Evolutionary conservation across 2,113 vertebrate species (phyloP).

Genomic region (Ameiurus melas): DNA sequence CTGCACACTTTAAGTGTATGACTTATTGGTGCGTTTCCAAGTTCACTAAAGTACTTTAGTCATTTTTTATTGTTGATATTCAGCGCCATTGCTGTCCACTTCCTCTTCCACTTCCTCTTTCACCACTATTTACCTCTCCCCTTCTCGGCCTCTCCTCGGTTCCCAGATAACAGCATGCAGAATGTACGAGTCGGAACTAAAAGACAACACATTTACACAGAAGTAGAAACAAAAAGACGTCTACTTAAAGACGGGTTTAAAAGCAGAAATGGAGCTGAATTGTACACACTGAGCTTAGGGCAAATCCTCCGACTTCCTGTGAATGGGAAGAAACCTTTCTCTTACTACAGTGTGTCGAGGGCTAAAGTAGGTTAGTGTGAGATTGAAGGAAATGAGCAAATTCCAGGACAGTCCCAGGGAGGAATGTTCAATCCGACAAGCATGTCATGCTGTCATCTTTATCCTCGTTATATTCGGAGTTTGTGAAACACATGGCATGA

Average conservation of each 20-base stretch:
- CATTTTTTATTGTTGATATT: background rate
- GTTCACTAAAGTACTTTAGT: background rate
- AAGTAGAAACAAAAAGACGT: background rate
- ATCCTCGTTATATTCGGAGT: background rate
- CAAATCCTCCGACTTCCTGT: background rate
- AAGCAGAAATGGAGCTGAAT: background rate
- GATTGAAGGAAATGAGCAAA: background rate
- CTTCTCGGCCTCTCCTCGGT: background rate
- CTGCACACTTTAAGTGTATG: background rate
- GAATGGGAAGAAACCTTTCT: background rate
- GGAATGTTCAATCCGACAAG: background rate
- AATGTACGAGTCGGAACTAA: background rate
- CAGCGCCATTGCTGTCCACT: background rate
- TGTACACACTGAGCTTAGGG: background rate
- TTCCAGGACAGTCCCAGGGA: background rate
- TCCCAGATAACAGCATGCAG: background rate
- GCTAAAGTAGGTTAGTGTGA: background rate
- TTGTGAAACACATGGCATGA: background rate
- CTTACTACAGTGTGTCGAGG: background rate
- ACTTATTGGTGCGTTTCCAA: background rate
- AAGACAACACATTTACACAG: background rate
- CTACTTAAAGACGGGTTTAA: background rate
- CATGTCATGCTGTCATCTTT: background rate
- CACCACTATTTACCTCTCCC: background rate
- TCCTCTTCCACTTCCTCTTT: conserved; percentile 8